Evolutionary conservation across 2,888 invertebrate species (phyloP), one percentile per base, ranked within the genome.

Genomic region (Tachina fera): DNA sequence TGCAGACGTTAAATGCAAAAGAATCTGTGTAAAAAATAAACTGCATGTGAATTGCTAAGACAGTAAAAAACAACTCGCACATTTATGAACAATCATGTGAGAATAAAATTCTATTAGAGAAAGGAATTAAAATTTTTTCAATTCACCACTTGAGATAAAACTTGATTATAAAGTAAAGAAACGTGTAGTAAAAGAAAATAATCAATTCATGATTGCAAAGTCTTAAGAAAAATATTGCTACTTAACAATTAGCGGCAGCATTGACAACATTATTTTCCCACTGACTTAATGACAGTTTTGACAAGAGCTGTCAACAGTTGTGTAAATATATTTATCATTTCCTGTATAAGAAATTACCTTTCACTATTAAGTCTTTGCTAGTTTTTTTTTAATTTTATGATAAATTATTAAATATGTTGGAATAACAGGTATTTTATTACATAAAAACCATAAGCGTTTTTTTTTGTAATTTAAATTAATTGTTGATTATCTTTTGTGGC

Each of bases 91-190:
- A n/a, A 39, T 76, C 80, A 81, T 68, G 72, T 67, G 78, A 60
- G 71, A 84, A 76, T 51, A 13, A 67, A 67, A 51, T 70, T 78
- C 43, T 39, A 41, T n/a, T 6, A 67, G 53, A 58, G 74, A 53
- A 67, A 63, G 31, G 82, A 82, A 82, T 78, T 82, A 85, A 78
- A 47, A 75, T 81, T 82, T 61, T 68, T 60, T 14, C 67, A 71
- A 84, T 74, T 77, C 43, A 41, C 22, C 67, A 61, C 61, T 31
- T 56, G 13, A 68, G 68, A 81, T 72, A 74, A 74, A 56, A 68
- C 63, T 53, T 65, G 16, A 53, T 61, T 68, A 39, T 72, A 72
- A 16, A 9, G 58, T 51, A 67, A 67, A 68, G 75, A 56, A 51
- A 51, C 19, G 58, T 56, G 65, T 14, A 51, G 39, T n/a, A n/a